Conservation (phyloP, 1,140 invertebrate species). For the Tenebrio molitor region DNA sequence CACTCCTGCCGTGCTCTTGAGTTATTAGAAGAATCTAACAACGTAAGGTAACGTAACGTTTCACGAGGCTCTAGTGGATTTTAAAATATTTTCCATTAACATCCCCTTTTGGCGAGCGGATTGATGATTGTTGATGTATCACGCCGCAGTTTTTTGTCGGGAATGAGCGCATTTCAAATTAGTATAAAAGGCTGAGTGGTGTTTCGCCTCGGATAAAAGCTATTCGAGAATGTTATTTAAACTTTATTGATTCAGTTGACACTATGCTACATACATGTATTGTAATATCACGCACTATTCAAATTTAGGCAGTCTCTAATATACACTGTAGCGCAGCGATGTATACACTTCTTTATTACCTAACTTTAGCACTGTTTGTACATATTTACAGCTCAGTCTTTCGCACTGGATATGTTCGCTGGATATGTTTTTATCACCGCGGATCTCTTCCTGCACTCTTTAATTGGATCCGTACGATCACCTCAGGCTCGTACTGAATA, state of each 20-base stretch:
- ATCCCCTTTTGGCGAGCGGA: neutral
- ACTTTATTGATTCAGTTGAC: slow-evolving; percentile 54
- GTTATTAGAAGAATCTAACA: neutral
- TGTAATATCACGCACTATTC: slow-evolving; percentile 52
- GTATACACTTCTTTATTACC: slow-evolving; percentile 52
- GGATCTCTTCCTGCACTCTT: slow-evolving; percentile 33
- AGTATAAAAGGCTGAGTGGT: neutral
- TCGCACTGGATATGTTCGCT: slow-evolving; percentile 54
- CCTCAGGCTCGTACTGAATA: slow-evolving; percentile 46
- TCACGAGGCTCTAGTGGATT: no score
- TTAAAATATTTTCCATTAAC: neutral
- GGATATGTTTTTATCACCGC: slow-evolving; percentile 55
- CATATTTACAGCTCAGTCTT: slow-evolving; percentile 56
- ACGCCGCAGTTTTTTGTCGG: neutral
- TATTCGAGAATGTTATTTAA: slow-evolving; percentile 43
- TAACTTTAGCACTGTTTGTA: slow-evolving; percentile 48
- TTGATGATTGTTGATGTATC: slow-evolving; percentile 2
- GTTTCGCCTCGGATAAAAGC: neutral
- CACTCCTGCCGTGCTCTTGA: neutral
- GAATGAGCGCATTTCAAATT: neutral
- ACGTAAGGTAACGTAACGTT: no score
- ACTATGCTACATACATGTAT: slow-evolving; percentile 52
- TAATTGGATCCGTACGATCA: slow-evolving; percentile 51
- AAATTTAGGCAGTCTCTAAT: slow-evolving; percentile 48
- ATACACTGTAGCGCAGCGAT: slow-evolving; percentile 53